Evolutionary conservation across 2,888 invertebrate species (phyloP).

Genomic region (Theretra japonica): DNA sequence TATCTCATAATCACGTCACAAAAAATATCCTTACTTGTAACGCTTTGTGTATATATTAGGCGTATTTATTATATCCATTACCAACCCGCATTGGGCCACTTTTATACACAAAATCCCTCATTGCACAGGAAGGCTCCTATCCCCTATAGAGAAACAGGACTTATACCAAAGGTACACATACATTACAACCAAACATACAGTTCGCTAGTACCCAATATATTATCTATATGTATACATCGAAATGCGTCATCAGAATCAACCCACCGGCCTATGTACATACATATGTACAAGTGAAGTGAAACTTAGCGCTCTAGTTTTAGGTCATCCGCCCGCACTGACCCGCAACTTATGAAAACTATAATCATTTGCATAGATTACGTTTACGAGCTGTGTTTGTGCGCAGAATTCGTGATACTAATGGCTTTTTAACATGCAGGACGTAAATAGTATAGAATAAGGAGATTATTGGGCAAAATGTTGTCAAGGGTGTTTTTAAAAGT

Average conservation of each 20-base stretch:
- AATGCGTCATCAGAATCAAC: conserved; percentile 10
- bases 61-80: too few species aligned
- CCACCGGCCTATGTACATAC: not conserved
- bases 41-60: too few species aligned
- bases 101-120: too few species aligned
- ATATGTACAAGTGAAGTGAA: not conserved
- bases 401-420: not conserved
- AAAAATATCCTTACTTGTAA: too few species aligned
- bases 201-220: too few species aligned
- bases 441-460: not conserved
- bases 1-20: too few species aligned
- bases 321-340: not conserved
- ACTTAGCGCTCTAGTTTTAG: conserved; percentile 5
- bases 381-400: not conserved
- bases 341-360: not conserved
- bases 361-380: not conserved
- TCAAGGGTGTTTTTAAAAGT: too few species aligned
- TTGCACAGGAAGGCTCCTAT: too few species aligned
- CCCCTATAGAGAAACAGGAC: too few species aligned
- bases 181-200: too few species aligned
- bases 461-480: not conserved
- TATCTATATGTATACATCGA: not conserved
- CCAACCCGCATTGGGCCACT: too few species aligned
- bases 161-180: too few species aligned
- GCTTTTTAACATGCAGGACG: not conserved